phyloP scores from a whole-genome alignment of 2,113 vertebrate genomes.

The Thalassarche chlororhynchos region DNA sequence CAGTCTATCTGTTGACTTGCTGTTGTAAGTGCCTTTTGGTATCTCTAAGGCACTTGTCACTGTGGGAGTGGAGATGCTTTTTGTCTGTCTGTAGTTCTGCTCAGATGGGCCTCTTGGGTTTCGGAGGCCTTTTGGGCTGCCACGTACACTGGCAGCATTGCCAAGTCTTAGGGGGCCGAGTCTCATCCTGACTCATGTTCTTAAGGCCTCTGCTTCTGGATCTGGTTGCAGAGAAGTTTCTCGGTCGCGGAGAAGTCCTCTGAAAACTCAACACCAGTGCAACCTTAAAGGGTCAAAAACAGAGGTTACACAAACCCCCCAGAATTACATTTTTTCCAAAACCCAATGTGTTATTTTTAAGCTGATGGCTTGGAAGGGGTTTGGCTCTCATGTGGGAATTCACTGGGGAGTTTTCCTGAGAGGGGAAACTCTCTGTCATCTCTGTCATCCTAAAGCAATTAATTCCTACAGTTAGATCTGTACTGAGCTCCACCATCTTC shows the following conservation, averaged over 20 bases:
- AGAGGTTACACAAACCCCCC: neutral
- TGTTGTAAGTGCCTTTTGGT: neutral
- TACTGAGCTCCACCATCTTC: neutral
- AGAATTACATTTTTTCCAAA: slow-evolving; percentile 50
- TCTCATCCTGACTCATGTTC: neutral
- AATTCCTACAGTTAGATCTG: neutral
- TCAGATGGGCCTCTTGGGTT: neutral
- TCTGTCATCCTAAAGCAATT: slow-evolving; percentile 24
- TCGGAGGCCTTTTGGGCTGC: neutral
- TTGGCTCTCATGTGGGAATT: slow-evolving; percentile 28
- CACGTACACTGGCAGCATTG: neutral
- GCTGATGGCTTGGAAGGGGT: slow-evolving; percentile 28
- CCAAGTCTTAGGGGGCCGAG: neutral
- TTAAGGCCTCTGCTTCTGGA: neutral
- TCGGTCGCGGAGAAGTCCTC: neutral
- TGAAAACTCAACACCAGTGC: neutral
- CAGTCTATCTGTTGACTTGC: neutral
- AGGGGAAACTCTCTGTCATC: neutral
- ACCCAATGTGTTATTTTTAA: slow-evolving; percentile 42
- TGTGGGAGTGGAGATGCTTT: neutral
- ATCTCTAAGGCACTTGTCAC: neutral
- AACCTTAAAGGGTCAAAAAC: slow-evolving; percentile 4
- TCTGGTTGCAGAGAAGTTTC: neutral
- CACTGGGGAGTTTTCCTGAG: neutral
- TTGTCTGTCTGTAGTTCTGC: neutral